Percentiles rank a stretch among this genome's conserved stretches.
phyloP scores from a whole-genome alignment of 2,113 vertebrate species.

The Xiphias gladius region DNA sequence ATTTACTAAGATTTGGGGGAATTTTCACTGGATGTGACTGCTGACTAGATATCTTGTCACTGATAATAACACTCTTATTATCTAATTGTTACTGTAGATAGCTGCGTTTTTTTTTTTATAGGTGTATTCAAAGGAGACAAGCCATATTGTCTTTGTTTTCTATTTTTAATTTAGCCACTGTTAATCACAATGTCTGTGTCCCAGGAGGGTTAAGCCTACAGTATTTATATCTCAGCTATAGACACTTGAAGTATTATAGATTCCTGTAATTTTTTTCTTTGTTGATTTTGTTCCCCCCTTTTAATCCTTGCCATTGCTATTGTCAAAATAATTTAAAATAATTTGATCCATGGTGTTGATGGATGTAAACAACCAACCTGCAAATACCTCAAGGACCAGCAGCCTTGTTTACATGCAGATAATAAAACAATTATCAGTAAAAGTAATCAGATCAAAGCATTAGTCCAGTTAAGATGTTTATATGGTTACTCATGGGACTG shows the following conservation, averaged over 20 bases:
- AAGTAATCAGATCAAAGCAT: background rate
- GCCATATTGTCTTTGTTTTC: background rate
- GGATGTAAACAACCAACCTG: background rate
- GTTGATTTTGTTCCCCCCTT: background rate
- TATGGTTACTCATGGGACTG: background rate
- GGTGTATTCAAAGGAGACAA: background rate
- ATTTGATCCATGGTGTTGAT: background rate
- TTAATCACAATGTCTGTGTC: background rate
- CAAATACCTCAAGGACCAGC: background rate
- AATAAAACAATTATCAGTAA: background rate
- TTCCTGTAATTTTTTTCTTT: background rate
- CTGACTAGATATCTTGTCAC: background rate
- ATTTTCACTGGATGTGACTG: background rate
- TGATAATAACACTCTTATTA: background rate
- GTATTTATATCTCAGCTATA: background rate
- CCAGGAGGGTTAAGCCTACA: background rate
- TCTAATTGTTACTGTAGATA: background rate
- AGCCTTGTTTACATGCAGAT: background rate
- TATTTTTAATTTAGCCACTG: background rate
- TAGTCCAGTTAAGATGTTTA: background rate
- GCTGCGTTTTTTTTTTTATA: background rate
- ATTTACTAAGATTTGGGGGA: too few species aligned
- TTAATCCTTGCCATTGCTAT: background rate
- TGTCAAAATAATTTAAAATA: background rate
- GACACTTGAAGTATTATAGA: background rate